Evolutionary conservation across 2,888 invertebrate genomes (phyloP).

Genomic region (Cephus rjabovi): DNA sequence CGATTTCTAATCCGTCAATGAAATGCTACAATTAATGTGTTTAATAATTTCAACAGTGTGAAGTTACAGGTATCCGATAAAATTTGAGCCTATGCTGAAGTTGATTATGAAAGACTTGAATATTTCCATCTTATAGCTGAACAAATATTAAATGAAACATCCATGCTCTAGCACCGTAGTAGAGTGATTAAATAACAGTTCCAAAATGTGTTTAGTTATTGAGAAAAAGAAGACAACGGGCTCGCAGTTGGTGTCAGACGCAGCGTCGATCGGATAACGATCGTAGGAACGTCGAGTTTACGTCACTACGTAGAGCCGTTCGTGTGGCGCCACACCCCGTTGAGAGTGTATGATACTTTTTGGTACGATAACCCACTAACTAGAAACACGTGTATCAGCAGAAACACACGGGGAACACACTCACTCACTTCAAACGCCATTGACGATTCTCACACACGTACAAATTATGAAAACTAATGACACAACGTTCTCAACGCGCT

Average conservation of each 20-base stretch:
- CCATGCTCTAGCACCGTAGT: not conserved
- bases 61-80: not conserved
- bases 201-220: not conserved
- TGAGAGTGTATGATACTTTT: not conserved
- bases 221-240: not conserved
- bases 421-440: not conserved
- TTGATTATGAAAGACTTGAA: not conserved
- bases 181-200: not conserved
- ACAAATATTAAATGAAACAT: not conserved
- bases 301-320: not conserved
- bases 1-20: not conserved
- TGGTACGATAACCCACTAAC: not conserved
- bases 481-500: not conserved
- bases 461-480: not conserved
- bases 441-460: not conserved
- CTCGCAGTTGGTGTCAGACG: not conserved
- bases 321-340: slow-evolving; percentile 3
- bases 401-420: not conserved
- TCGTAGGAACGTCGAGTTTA: not conserved
- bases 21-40: not conserved
- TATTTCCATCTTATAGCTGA: not conserved
- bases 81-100: not conserved
- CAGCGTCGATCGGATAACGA: slow-evolving; percentile 1
- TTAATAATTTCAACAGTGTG: not conserved
- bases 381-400: not conserved